phyloP scores from a whole-genome alignment of 2,113 vertebrate species.

The Antechinus stuartii region DNA sequence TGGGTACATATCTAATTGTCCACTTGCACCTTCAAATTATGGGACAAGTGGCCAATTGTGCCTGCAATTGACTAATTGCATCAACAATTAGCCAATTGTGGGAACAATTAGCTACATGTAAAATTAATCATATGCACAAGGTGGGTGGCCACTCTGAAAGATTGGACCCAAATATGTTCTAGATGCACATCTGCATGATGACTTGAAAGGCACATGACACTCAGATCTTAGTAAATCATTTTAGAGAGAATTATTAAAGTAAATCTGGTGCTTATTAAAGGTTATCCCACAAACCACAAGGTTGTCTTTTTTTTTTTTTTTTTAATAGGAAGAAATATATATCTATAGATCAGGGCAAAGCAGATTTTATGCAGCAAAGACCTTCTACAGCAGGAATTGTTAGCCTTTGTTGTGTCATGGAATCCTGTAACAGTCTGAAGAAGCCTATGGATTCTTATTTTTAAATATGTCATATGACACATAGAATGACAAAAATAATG shows the following conservation, averaged over 20 bases:
- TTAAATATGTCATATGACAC: not conserved
- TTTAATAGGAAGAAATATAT: not conserved
- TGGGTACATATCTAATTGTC: conserved; percentile 74
- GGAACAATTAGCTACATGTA: conserved; percentile 73
- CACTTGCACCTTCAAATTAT: conserved; percentile 80
- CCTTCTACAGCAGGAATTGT: not conserved
- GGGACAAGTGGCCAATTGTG: conserved; percentile 81
- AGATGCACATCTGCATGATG: conserved; percentile 67
- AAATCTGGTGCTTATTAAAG: conserved; percentile 14
- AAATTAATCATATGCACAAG: conserved; percentile 75
- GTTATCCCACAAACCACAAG: not conserved
- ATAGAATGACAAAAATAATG: not conserved
- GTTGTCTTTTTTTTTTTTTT: not conserved
- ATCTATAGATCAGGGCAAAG: not conserved
- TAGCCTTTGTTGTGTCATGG: not conserved
- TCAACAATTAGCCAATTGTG: conserved; percentile 77
- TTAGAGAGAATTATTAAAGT: conserved; percentile 57
- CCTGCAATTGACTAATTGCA: conserved; percentile 80
- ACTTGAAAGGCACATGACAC: conserved; percentile 58
- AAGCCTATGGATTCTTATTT: not conserved
- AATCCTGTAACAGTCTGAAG: not conserved
- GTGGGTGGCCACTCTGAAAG: conserved; percentile 70
- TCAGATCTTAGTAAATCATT: conserved; percentile 53
- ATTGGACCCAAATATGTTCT: conserved; percentile 63
- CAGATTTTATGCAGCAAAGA: not conserved